A percentile compares a stretch with the other conserved stretches of the same genome.
Conservation (phyloP, 2,888 invertebrate species). For the Heliconius ethilla region DNA sequence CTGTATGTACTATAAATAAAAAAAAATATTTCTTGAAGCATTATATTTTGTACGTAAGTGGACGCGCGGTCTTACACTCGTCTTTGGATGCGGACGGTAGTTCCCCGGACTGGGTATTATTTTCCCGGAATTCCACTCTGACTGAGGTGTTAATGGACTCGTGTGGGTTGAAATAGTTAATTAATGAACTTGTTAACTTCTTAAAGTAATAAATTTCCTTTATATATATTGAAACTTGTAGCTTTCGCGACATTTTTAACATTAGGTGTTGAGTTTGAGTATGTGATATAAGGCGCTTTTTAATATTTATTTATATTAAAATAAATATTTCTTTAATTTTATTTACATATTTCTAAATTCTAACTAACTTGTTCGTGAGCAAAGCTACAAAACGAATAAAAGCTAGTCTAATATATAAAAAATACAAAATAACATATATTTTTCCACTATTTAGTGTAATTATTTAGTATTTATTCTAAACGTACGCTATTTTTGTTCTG, state of each 20-base stretch:
- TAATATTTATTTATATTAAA: not conserved
- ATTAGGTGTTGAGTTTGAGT: not conserved
- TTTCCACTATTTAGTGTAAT: not conserved
- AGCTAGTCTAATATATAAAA: no score
- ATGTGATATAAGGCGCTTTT: not conserved
- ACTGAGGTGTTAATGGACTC: slow-evolving; percentile 57
- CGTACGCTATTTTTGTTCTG: not conserved
- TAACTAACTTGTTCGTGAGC: not conserved
- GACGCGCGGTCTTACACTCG: not conserved
- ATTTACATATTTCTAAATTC: not conserved
- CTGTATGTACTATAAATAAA: no score
- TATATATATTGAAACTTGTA: not conserved
- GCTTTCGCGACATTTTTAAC: not conserved
- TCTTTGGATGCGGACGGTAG: not conserved
- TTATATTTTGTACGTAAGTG: not conserved
- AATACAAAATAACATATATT: not conserved
- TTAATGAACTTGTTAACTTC: slow-evolving; percentile 20
- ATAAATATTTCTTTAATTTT: not conserved
- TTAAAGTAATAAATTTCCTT: not conserved
- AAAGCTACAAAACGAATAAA: not conserved
- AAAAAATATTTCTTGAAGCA: no score
- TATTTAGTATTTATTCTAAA: not conserved
- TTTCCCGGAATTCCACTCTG: slow-evolving; percentile 42
- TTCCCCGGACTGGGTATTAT: not conserved
- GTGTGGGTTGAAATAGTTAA: slow-evolving; percentile 27